Evolutionary conservation across 2,797 vertebrate species (phyloP).

Genomic region (Periparus ater): DNA sequence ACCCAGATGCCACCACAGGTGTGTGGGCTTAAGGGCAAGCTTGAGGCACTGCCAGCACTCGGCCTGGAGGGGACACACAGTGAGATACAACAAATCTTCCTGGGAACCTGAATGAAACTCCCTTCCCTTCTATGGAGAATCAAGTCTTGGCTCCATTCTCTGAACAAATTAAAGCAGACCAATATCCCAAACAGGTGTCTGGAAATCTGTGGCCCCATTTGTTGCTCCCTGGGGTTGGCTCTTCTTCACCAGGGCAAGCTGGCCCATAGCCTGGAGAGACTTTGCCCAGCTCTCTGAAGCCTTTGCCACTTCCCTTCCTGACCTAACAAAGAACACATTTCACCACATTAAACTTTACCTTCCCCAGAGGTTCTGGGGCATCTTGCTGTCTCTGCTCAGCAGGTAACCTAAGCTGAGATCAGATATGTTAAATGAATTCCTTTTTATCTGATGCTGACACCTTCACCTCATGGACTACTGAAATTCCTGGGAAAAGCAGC

Average conservation of each 20-base stretch:
- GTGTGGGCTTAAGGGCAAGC: not conserved
- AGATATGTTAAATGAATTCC: conserved; percentile 31
- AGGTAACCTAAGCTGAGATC: conserved; percentile 51
- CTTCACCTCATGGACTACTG: conserved; percentile 30
- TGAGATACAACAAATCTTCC: not conserved
- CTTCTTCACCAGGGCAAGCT: not conserved
- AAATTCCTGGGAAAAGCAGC: conserved; percentile 16
- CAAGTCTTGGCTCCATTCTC: not conserved
- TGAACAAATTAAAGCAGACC: not conserved
- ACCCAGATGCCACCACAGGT: not conserved
- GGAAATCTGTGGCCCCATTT: not conserved
- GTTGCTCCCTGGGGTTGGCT: not conserved
- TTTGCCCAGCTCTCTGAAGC: not conserved
- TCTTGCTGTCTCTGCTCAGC: not conserved
- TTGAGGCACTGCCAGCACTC: not conserved
- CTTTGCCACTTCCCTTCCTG: not conserved
- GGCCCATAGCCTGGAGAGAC: not conserved
- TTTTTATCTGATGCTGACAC: conserved; percentile 67
- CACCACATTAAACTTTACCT: not conserved
- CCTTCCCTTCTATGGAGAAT: not conserved
- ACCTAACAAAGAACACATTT: not conserved
- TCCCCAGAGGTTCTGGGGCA: not conserved
- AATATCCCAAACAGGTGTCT: not conserved
- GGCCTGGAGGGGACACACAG: not conserved
- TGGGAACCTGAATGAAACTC: not conserved